Conservation (phyloP, 2,888 invertebrate species). For the Drosophila robusta region DNA sequence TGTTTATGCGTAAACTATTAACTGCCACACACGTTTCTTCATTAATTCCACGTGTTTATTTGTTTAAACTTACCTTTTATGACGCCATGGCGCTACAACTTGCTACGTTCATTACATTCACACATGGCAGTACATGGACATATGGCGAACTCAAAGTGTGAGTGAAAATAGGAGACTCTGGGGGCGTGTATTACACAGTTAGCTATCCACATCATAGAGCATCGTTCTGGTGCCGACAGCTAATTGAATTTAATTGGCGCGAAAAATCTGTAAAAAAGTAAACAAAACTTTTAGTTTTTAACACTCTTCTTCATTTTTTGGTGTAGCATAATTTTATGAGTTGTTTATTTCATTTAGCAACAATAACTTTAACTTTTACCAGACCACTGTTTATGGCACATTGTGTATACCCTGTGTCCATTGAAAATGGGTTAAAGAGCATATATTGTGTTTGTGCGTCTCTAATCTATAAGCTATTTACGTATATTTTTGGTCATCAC, state of each 20-base stretch:
- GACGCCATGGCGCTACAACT: slow-evolving; percentile 68
- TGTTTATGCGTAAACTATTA: slow-evolving; percentile 40
- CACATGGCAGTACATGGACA: slow-evolving; percentile 34
- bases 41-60: slow-evolving; percentile 77
- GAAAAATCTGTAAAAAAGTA: slow-evolving; percentile 65
- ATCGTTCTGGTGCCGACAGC: slow-evolving; percentile 60
- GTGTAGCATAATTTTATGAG: slow-evolving; percentile 68
- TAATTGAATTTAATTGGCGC: slow-evolving; percentile 78
- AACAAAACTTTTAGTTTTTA: slow-evolving; percentile 53
- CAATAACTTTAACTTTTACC: slow-evolving; percentile 60
- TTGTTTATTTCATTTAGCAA: slow-evolving; percentile 72
- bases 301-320: slow-evolving; percentile 21
- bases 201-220: slow-evolving; percentile 52
- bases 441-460: too few species aligned
- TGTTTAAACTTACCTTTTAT: slow-evolving; percentile 77
- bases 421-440: not conserved
- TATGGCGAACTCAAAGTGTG: not conserved
- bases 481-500: too few species aligned
- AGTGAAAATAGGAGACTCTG: not conserved
- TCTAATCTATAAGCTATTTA: too few species aligned
- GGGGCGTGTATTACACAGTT: slow-evolving; percentile 12
- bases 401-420: slow-evolving; percentile 33
- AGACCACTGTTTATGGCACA: slow-evolving; percentile 45
- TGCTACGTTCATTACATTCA: slow-evolving; percentile 45
- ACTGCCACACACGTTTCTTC: slow-evolving; percentile 70